Base-by-base conservation (phyloP, 2,797 vertebrate genomes). In the Epinephelus malabaricus region DNA sequence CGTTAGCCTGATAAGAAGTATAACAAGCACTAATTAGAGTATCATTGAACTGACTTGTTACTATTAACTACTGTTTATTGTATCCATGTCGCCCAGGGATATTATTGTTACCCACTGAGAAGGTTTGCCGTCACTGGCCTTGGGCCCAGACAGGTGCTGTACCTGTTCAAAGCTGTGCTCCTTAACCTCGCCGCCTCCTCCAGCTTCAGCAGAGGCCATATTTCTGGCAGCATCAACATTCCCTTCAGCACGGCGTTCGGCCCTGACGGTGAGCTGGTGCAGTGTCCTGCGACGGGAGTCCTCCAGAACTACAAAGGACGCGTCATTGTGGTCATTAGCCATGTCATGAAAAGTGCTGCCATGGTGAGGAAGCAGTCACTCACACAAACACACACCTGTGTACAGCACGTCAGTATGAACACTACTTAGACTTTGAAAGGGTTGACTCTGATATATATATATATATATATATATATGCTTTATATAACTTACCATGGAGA, bases 191-290 rank as follows among this genome's bases (percentile, higher is more conserved):
- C 38, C 12, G 38, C 75, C 55, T 82, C 40, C 40, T 11, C 73
- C 92, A 99, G 98, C 91, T 99, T 98, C 86, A 93, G 94, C 85
- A 97, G 97, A 64, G 98, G 98, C 65, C 98, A 99, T 76, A 95
- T 99, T 84, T 95, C 97, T 17, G 96, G 97, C 73, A 99, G 98
- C 93, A 96, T 99, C 92, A 99, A 96, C 79, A 89, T 99, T 87
- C 96, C 98, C 0, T 98, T 97, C 90, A 92, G 92, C 58, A 88
- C 96, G 0, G 95, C 95, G 0, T 97, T 98, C 76, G 94, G 95
- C 4, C 59, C 93, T 0, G 98, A 99, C 27, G 96, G 97, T 6
- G 98, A 98, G 69, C 94, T 98, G 8, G 30, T 96, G 78, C 97
- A 96, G 83, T 96, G 97, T 86, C 95, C 97, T 2, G 91, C 94